Base-by-base conservation (phyloP, 2,888 invertebrate genomes). In the Gisinianus flammeolus region DNA sequence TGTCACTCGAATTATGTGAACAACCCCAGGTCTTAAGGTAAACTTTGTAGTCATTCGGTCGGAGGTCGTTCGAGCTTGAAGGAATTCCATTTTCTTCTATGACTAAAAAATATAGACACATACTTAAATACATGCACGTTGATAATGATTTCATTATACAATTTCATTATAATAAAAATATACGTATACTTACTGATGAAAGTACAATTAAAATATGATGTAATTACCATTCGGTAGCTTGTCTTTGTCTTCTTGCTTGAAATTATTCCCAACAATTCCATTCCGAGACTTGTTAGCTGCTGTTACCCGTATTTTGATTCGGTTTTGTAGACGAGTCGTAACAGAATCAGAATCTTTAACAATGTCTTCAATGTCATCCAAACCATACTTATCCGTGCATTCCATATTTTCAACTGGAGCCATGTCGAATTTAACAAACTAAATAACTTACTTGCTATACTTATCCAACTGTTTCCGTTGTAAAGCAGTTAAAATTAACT, bases 1-100 rank as follows among this genome's bases (percentile, higher is more conserved):
- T 94, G 87, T 99, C 98, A 0, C 97, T 97, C 87, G 92, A 97
- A 87, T 99, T 99, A 88, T 99, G 98, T 0, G 97, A 94, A 87
- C 98, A 98, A 4, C 98, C 98, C 98, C 97, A 98, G 78, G 97
- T 98, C 88, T 96, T 96, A 0, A 97, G 90, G 85, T 92, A 96
- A 67, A 96, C 71, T 26, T 78, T 80, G 44, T 80, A 78, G 16
- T 76, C 76, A 76, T 72, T 77, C 0, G 79, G 79, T 10, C 62
- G 16, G 2, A 79, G 35, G 56, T 79, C 79, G 56, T 79, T 79
- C 1, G 68, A 68, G 24, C 24, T 24, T 31, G 19, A 56, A n/a
- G 70, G 44, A 6, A 28, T 56, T 22, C 44, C 28, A 26, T 35
- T 77, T 30, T 19, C 26, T 6, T 69, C 52, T 0, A n/a, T 24